Percentiles rank a stretch among this genome's conserved stretches.
Evolutionary conservation across 2,113 vertebrate species (phyloP).

Genomic region (Perca fluviatilis): DNA sequence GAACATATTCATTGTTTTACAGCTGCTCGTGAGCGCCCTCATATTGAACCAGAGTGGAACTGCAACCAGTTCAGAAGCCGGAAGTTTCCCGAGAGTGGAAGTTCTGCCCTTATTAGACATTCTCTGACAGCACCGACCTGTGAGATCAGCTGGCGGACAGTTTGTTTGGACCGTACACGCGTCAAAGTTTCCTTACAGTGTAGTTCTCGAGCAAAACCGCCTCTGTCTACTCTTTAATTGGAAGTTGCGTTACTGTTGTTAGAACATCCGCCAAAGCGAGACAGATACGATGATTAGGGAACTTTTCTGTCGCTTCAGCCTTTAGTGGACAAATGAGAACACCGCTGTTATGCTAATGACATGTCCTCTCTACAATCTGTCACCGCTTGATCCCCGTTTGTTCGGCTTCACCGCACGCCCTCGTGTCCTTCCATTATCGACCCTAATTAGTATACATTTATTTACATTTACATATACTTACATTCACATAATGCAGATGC

Average conservation of each 20-base stretch:
- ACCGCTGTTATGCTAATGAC: background rate
- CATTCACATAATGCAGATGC: background rate
- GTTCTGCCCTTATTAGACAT: no score
- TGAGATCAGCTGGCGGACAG: no score
- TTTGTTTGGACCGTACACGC: no score
- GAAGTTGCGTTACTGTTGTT: background rate
- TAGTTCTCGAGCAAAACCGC: no score
- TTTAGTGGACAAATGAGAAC: background rate
- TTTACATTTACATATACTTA: slow-evolving; percentile 20
- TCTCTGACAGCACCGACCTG: no score
- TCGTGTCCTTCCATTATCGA: background rate
- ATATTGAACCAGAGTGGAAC: no score
- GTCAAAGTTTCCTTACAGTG: no score
- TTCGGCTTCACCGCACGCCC: background rate
- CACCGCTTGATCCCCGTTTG: background rate
- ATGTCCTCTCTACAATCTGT: background rate
- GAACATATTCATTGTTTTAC: no score
- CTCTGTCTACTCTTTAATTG: background rate
- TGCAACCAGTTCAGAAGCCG: no score
- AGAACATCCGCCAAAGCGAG: background rate
- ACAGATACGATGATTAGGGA: background rate
- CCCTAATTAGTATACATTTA: background rate
- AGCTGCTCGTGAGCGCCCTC: no score
- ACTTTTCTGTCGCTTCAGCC: background rate
- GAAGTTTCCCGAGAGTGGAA: no score